phyloP scores from a whole-genome alignment of 92 coral and sea anemone genomes.

The Phymanthus crucifer region DNA sequence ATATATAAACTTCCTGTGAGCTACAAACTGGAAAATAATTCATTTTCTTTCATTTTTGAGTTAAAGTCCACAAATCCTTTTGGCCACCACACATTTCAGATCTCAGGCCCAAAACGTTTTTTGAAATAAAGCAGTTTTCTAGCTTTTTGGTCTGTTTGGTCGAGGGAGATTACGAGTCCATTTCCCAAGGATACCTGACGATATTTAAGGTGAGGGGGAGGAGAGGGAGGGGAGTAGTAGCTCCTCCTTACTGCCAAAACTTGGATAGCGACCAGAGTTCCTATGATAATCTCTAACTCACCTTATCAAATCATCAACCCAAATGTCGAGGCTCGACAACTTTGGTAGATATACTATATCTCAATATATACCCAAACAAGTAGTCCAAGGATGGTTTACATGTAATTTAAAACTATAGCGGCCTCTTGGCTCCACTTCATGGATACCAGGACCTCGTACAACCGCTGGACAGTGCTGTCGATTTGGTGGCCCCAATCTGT shows the following conservation, averaged over 20 bases:
- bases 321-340: not conserved
- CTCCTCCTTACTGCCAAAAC: not conserved
- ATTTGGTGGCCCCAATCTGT: conserved; percentile 54
- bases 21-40: too few species aligned
- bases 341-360: too few species aligned
- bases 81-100: too few species aligned
- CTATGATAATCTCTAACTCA: not conserved
- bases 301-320: not conserved
- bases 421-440: conserved; percentile 61
- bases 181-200: too few species aligned
- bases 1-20: too few species aligned
- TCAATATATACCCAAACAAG: not conserved
- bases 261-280: not conserved
- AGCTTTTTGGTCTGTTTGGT: too few species aligned
- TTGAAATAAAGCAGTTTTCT: too few species aligned
- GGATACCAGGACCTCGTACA: conserved; percentile 32
- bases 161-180: too few species aligned
- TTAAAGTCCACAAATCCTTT: too few species aligned
- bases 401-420: conserved; percentile 36
- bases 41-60: too few species aligned
- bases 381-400: not conserved
- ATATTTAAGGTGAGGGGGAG: not conserved
- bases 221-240: not conserved
- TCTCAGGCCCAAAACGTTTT: too few species aligned
- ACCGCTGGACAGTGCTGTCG: conserved; percentile 47